These are phyloP conservation scores for Jaculus jaculus DNA, from an alignment of 2,113 vertebrate genomes.

Conservation along the genomic window DNA sequence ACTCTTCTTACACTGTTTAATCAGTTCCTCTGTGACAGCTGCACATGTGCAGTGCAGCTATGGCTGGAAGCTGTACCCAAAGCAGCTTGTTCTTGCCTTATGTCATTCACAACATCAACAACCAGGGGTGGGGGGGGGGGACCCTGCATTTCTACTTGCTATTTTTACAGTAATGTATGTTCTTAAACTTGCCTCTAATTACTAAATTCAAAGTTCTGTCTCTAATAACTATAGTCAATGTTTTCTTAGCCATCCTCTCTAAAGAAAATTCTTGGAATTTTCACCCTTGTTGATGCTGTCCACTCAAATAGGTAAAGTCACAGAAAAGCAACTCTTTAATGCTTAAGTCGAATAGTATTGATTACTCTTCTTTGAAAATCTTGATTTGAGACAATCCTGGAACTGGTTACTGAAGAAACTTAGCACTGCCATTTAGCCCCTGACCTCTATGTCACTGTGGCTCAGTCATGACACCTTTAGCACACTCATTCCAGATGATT, in stretches of 20 bases:
- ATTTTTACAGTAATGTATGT: not conserved
- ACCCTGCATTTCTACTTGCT: not conserved
- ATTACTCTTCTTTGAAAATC: not conserved
- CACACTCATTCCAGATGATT: not conserved
- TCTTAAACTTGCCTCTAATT: not conserved
- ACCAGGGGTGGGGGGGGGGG: too few species aligned
- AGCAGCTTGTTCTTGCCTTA: not conserved
- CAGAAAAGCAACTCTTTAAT: not conserved
- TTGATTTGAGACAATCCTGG: not conserved
- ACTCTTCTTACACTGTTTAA: not conserved
- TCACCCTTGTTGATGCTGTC: not conserved
- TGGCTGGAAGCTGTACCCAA: not conserved
- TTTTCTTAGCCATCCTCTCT: not conserved
- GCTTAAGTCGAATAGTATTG: not conserved
- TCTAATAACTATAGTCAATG: not conserved
- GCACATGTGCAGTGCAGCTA: not conserved
- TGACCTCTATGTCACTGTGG: not conserved
- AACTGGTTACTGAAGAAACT: not conserved
- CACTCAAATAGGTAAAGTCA: not conserved
- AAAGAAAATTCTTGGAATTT: constrained; percentile 7
- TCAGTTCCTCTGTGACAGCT: not conserved
- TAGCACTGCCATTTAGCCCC: not conserved
- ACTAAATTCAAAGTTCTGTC: not conserved
- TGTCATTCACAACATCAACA: not conserved
- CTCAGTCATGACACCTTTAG: not conserved